These are phyloP conservation scores for Hydra vulgaris DNA, from an alignment of 30 jellyfish, hydroid and myxozoan genomes.

Conservation along the genomic window DNA sequence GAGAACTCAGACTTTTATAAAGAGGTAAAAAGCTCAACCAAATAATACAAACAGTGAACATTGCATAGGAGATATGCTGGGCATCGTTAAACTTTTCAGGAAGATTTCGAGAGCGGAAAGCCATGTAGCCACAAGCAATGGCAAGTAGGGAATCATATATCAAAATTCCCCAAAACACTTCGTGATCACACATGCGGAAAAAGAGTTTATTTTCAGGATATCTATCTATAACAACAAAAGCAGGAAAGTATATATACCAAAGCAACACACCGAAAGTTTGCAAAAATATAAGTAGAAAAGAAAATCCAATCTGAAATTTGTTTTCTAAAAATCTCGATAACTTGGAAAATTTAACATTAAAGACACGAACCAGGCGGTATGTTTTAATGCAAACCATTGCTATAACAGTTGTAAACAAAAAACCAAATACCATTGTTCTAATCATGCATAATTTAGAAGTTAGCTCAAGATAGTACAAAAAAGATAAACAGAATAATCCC, in stretches of 20 bases:
- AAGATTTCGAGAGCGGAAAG: constrained; percentile 71
- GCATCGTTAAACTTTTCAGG: constrained; percentile 78
- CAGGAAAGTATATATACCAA: constrained; percentile 30
- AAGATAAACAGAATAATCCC: constrained; percentile 42
- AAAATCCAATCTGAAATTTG: constrained; percentile 45
- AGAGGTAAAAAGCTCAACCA: constrained; percentile 57
- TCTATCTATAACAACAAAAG: constrained; percentile 10
- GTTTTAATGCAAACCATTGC: constrained; percentile 54
- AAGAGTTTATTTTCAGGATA: constrained; percentile 12
- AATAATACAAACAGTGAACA: constrained; percentile 37
- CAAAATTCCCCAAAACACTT: constrained; percentile 26
- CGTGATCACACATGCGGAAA: constrained; percentile 38
- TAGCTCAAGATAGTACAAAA: constrained; percentile 23
- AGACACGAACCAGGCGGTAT: constrained; percentile 53
- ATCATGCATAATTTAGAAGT: constrained; percentile 30
- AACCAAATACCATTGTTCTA: constrained; percentile 40
- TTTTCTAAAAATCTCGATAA: constrained; percentile 50
- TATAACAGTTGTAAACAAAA: constrained; percentile 32
- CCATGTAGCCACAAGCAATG: constrained; percentile 46
- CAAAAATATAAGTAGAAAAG: constrained; percentile 26
- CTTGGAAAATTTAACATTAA: constrained; percentile 34
- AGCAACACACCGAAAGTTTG: constrained; percentile 24
- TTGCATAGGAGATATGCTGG: constrained; percentile 53
- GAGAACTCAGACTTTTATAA: constrained; percentile 35
- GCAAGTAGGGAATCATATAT: constrained; percentile 31